Conservation (phyloP, 2,888 invertebrate species). For the Patella depressa region DNA sequence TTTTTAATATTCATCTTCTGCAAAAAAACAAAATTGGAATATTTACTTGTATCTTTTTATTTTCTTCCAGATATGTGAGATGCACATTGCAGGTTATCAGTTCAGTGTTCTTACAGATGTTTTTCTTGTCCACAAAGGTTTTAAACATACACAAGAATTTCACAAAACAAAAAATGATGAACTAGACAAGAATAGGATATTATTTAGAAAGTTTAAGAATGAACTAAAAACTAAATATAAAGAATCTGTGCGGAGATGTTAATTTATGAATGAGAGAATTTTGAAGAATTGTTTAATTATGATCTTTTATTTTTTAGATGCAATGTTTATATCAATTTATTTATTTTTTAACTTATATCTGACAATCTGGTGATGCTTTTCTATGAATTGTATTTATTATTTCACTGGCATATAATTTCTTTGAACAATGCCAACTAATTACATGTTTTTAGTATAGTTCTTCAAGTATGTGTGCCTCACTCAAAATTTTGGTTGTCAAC, state of each 20-base stretch:
- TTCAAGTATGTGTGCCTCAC: no score
- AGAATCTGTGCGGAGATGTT: constrained; percentile 73
- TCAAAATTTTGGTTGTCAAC: no score
- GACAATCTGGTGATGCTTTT: no score
- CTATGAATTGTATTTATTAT: no score
- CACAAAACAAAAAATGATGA: constrained; percentile 73
- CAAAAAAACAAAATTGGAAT: neutral
- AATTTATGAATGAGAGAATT: constrained; percentile 2
- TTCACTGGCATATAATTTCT: no score
- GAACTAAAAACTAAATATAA: constrained; percentile 75
- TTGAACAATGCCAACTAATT: no score
- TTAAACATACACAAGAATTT: constrained; percentile 72
- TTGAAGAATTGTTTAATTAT: no score
- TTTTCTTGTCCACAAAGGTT: constrained; percentile 75
- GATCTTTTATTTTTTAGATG: no score
- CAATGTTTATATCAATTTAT: no score
- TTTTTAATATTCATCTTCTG: no score
- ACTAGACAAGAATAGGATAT: constrained; percentile 72
- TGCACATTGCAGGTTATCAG: constrained; percentile 74
- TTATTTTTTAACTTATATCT: no score
- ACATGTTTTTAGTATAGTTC: no score
- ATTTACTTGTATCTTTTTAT: constrained; percentile 3
- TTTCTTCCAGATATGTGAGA: constrained; percentile 74
- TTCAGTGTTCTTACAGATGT: constrained; percentile 75
- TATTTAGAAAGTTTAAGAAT: constrained; percentile 74